Evolutionary conservation across 2,888 invertebrate species (phyloP), one percentile per base, ranked within the genome.

Genomic region (Clivina fossor): DNA sequence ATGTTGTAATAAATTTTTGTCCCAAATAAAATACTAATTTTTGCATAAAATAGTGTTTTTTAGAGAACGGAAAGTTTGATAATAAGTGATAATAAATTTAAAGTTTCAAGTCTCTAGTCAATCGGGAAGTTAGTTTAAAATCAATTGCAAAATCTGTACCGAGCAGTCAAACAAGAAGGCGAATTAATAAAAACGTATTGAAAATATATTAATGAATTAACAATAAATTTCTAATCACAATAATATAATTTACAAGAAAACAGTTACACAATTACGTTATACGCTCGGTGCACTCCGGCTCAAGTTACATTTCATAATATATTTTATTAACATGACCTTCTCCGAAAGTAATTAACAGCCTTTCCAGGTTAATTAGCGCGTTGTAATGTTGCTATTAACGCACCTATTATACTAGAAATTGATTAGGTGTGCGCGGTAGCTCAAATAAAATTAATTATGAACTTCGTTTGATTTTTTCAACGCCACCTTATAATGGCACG

Each of bases 241-340:
- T n/a, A n/a, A n/a, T n/a, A n/a, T n/a, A n/a, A n/a, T n/a, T n/a
- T n/a, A n/a, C n/a, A n/a, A n/a, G n/a, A n/a, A n/a, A n/a, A n/a
- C n/a, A n/a, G n/a, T n/a, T n/a, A n/a, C n/a, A n/a, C n/a, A n/a
- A n/a, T n/a, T n/a, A n/a, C n/a, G n/a, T n/a, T n/a, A n/a, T n/a
- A n/a, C n/a, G n/a, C n/a, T n/a, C n/a, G n/a, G n/a, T n/a, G n/a
- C n/a, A n/a, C n/a, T n/a, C n/a, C n/a, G n/a, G n/a, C n/a, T n/a
- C 50, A 50, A 41, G 15, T 43, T 33, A 51, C 41, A 43, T 51
- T 51, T 43, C 41, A 43, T 41, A 22, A 40, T 41, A 28, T 32
- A 51, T 51, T 43, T 43, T n/a, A n/a, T n/a, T n/a, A n/a, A 43
- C 51, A 30, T 43, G 51, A 43, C 51, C 51, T 51, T 43, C 51